Conservation (phyloP, 2,888 invertebrate species). For the Matsumyia berberina region DNA sequence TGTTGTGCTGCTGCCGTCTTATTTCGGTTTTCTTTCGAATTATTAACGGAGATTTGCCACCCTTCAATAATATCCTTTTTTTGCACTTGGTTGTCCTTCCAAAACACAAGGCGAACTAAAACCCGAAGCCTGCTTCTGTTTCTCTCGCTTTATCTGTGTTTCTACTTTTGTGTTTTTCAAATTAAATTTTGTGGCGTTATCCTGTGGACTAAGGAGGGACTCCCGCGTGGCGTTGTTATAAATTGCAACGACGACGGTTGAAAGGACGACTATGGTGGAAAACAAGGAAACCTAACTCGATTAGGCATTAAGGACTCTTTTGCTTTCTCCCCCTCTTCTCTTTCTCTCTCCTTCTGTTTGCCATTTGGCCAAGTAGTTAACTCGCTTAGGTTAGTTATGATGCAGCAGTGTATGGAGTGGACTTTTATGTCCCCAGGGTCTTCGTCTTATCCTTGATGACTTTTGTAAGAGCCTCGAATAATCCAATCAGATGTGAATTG, state of each 20-base stretch:
- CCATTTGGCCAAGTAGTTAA: conserved; percentile 43
- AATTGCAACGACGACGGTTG: conserved; percentile 63
- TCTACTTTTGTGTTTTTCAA: conserved; percentile 56
- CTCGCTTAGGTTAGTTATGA: conserved; percentile 56
- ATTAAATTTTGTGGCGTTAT: conserved; percentile 74
- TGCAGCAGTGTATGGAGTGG: conserved; percentile 33
- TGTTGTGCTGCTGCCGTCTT: conserved; percentile 28
- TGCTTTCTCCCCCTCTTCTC: not conserved
- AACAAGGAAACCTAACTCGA: conserved; percentile 72
- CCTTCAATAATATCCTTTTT: conserved; percentile 67
- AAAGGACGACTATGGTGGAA: conserved; percentile 67
- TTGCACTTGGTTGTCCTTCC: conserved; percentile 60
- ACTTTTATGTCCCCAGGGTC: conserved; percentile 34
- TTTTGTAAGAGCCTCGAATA: conserved; percentile 24
- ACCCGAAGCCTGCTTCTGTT: not conserved
- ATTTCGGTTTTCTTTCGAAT: conserved; percentile 63
- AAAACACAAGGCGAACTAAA: not conserved
- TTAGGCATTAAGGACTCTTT: conserved; percentile 67
- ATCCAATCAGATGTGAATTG: conserved; percentile 54
- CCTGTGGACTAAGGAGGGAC: conserved; percentile 52
- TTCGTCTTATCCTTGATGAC: conserved; percentile 65
- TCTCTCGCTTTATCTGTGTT: conserved; percentile 10
- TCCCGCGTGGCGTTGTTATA: conserved; percentile 56
- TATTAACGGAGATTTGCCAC: conserved; percentile 76
- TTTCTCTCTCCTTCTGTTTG: conserved; percentile 22